A percentile compares a stretch with the other conserved stretches of the same genome.
phyloP scores from a whole-genome alignment of 2,888 invertebrate genomes.

The Merodon equestris region DNA sequence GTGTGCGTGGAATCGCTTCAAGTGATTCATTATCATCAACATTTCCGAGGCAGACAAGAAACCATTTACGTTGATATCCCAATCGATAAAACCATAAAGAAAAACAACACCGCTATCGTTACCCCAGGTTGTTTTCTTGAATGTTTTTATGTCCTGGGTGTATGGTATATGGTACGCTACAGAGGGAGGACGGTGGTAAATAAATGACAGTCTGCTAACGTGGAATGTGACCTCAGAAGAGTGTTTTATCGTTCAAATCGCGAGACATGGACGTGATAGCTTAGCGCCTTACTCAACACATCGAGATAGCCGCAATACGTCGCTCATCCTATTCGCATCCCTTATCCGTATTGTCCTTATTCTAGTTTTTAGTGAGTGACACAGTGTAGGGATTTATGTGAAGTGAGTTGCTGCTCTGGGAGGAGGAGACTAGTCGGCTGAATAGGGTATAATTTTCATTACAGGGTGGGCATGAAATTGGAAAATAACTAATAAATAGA shows the following conservation, averaged over 20 bases:
- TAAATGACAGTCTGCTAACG: slow-evolving; percentile 25
- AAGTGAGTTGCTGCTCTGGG: slow-evolving; percentile 24
- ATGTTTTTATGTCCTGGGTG: background rate
- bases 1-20: slow-evolving; percentile 6
- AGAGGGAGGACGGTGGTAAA: slow-evolving; percentile 20
- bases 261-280: slow-evolving; percentile 29
- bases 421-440: background rate
- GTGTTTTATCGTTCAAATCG: slow-evolving; percentile 30
- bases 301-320: too few relatives aligned
- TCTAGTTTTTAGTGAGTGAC: slow-evolving; percentile 7
- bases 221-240: slow-evolving; percentile 35
- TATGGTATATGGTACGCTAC: slow-evolving; percentile 5
- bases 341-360: slow-evolving; percentile 22
- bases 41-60: slow-evolving; percentile 2
- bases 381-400: slow-evolving; percentile 31
- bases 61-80: slow-evolving; percentile 7
- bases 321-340: slow-evolving; percentile 2
- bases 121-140: background rate
- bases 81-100: slow-evolving; percentile 49
- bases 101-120: slow-evolving; percentile 3
- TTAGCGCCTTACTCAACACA: background rate
- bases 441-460: slow-evolving; percentile 19
- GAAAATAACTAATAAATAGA: slow-evolving; percentile 18
- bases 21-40: slow-evolving; percentile 7
- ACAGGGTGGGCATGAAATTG: slow-evolving; percentile 23